Base-by-base conservation (phyloP, 2,888 invertebrate genomes). In the Hemistola chrysoprasaria region DNA sequence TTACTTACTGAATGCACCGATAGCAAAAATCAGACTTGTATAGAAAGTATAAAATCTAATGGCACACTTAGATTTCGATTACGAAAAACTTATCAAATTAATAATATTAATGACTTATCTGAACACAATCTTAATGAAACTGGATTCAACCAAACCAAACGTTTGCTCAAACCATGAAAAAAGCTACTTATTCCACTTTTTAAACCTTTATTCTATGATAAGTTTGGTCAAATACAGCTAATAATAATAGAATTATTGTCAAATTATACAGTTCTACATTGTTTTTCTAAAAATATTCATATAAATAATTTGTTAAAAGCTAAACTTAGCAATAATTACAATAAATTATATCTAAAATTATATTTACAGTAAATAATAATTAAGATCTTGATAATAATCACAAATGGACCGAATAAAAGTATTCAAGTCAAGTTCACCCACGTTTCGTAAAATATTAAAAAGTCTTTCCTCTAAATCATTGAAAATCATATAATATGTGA, bases 361-460 rank as follows among this genome's bases (percentile, higher is more conserved):
- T 50, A 76, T 72, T 60, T 76, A 77, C 77, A 76, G 60, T 66
- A 65, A 67, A 68, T 65, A 66, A 65, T 59, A 51, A 55, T 62
- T 47, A 44, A 33, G 29, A 51, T 65, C 45, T 56, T 27, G 10
- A 39, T 26, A 35, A 30, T 38, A 28, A 38, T 43, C 38, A 43
- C 37, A 41, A 22, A 26, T 22, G 11, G 20, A 10, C 8, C 7
- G 2, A n/a, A 8, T 4, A 8, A 11, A 32, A 2, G 11, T 22
- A 28, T 25, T 21, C 7, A 23, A 10, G 3, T 22, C 24, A 30
- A 34, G 11, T 21, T 22, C 7, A 34, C 32, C 29, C 40, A 34
- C 28, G 28, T 21, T 8, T 5, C 26, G 8, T 9, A 9, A 24
- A 1, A 22, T n/a, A n/a, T n/a, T n/a, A n/a, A n/a, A n/a, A n/a